These are phyloP conservation scores for Sebastes minor DNA, from an alignment of 2,797 vertebrate genomes.

Conservation along the genomic window DNA sequence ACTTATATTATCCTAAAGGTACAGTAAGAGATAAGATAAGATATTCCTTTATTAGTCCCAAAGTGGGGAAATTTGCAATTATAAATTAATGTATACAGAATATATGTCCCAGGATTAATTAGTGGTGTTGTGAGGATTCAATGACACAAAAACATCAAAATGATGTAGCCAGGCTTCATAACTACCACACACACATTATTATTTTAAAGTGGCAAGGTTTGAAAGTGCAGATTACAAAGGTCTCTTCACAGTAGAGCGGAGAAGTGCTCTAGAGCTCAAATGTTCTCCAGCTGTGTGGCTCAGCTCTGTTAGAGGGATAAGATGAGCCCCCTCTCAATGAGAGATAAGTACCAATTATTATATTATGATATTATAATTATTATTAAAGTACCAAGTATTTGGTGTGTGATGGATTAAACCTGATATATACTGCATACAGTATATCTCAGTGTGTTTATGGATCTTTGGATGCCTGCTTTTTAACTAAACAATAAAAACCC, in stretches of 20 bases:
- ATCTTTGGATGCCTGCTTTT: too few relatives aligned
- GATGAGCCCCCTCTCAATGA: constrained; percentile 62
- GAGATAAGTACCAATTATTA: constrained; percentile 54
- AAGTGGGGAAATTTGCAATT: neutral
- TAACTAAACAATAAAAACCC: too few relatives aligned
- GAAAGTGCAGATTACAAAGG: constrained; percentile 59
- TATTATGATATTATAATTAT: too few relatives aligned
- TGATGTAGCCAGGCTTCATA: neutral
- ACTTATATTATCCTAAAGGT: neutral
- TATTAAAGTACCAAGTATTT: neutral
- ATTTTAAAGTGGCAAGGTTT: constrained; percentile 46
- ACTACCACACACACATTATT: constrained; percentile 13
- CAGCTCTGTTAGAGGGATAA: constrained; percentile 54
- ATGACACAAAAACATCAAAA: neutral
- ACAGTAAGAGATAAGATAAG: too few relatives aligned
- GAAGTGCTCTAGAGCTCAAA: constrained; percentile 58
- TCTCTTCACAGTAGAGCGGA: constrained; percentile 57
- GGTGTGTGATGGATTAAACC: neutral
- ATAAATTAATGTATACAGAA: neutral
- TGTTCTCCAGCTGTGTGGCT: constrained; percentile 64
- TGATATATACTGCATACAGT: too few relatives aligned
- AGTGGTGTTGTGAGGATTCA: neutral
- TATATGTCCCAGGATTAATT: constrained; percentile 12
- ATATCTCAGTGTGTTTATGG: too few relatives aligned
- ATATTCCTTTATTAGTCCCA: too few relatives aligned